Base-by-base conservation (phyloP, 2,888 invertebrate species). In the Eupithecia subumbrata region DNA sequence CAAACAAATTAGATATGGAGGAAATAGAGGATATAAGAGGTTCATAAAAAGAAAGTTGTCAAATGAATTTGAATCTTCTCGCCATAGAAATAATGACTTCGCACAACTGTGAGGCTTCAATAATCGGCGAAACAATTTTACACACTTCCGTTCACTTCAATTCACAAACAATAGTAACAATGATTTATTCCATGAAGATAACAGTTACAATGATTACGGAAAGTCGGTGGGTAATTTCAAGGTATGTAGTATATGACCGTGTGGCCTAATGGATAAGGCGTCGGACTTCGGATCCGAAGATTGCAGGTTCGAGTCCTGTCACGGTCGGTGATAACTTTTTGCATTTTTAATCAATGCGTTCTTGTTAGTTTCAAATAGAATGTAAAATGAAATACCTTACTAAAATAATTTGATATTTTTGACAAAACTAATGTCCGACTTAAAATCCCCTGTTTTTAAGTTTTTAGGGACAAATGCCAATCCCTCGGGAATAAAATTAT, bases 181-280 rank as follows among this genome's bases (percentile, higher is more conserved):
- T 25, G 12, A 9, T 60, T 2, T 60, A 14, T 60, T 60, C 25
- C 12, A 1, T 60, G 5, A n/a, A 25, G 40, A 64, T 71, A 75
- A 69, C 7, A 64, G 64, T 18, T 8, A 64, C 9, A 43, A 71
- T 69, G 68, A 69, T 68, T 34, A 64, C 7, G 45, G 43, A 56
- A 25, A 80, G 72, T 0, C 0, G 45, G 1, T 76, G 14, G 1
- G 75, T 48, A 85, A 87, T 88, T 90, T 90, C 84, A 77, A 16
- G 0, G 0, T 0, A 0, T 0, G 0, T 0, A 0, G 0, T 52
- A 83, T 25, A 66, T 0, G 95, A 95, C 95, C 95, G 95, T 96
- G 96, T 96, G 96, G 96, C 96, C 96, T 96, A 96, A 96, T 96
- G 96, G 96, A 96, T 96, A 96, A 96, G 96, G 96, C 96, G 96